Base-by-base conservation (phyloP, 2,797 vertebrate species). In the Thunnus albacares region DNA sequence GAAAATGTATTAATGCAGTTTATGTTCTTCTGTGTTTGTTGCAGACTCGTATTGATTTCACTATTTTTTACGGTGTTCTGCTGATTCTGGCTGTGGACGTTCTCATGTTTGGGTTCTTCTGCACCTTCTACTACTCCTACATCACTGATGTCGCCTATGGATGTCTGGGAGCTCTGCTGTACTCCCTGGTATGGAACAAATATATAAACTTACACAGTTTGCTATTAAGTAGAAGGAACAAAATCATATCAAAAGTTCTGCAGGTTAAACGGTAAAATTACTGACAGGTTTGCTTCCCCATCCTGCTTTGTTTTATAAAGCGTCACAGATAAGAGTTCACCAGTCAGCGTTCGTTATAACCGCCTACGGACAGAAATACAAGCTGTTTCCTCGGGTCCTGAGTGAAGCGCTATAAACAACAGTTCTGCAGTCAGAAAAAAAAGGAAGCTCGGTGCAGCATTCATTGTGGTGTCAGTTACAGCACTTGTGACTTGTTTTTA, bases 161-260 rank as follows among this genome's bases (percentile, higher is more conserved):
- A n/a, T 96, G 94, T 0, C 94, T 98, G 45, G 97, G 97, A 2
- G 97, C 97, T 5, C 93, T 98, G 82, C 80, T 97, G 62, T 98
- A 94, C 82, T 95, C 97, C 57, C 86, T 97, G 75, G 97, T 98
- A 79, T 84, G 94, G 5, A 14, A 6, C 30, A 33, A 57, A 49
- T 18, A 10, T 10, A 67, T 33, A 33, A 33, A 33, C 30, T 33
- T 6, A 33, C 30, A 33, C 30, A 33, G 30, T 33, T 33, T 33
- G 30, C 30, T 33, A 1, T 33, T 28, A 59, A 43, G 18, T 11
- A 61, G 26, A 67, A 30, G 22, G 20, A 52, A 35, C 26, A 62
- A 45, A 53, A 26, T 26, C 38, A 2, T n/a, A 28, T 47, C 6
- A 20, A 35, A 63, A 47, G 43, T 47, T 49, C 5, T 20, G 57